Evolutionary conservation across 2,113 vertebrate species (phyloP).

Genomic region (Glareola pratincola): DNA sequence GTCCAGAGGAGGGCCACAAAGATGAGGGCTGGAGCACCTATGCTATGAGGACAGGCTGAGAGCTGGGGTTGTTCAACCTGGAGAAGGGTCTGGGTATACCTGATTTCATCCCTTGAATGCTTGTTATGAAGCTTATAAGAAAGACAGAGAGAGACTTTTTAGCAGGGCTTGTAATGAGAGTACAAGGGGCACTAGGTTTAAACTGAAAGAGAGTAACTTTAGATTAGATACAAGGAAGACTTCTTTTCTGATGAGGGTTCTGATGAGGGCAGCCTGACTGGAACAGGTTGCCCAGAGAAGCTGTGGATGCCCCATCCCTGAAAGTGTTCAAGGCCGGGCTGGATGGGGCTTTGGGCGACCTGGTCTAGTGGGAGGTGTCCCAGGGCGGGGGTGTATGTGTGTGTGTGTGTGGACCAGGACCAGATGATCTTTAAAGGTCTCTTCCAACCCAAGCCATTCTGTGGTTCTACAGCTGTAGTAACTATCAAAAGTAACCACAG

Average conservation of each 20-base stretch:
- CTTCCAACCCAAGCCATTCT: neutral
- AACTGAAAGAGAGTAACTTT: neutral
- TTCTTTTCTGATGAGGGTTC: neutral
- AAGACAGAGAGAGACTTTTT: neutral
- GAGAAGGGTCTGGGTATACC: neutral
- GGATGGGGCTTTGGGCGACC: neutral
- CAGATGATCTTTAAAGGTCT: neutral
- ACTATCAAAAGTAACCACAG: neutral
- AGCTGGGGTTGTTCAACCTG: neutral
- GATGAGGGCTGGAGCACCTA: neutral
- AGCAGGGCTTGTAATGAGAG: neutral
- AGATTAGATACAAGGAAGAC: neutral
- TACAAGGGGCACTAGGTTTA: neutral
- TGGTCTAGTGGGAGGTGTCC: neutral
- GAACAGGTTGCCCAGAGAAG: neutral
- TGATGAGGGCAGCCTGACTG: too few species aligned
- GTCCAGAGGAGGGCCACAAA: too few species aligned
- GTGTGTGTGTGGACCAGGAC: too few species aligned
- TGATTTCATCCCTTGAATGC: neutral
- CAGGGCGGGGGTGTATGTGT: neutral
- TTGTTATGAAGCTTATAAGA: neutral
- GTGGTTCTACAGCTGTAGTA: neutral
- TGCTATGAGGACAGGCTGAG: rapidly evolving
- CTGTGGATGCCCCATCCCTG: rapidly evolving
- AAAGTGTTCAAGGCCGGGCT: neutral